Percentiles rank a stretch among this genome's conserved stretches.
phyloP scores from a whole-genome alignment of 2,888 invertebrate species.

The Eupithecia subfuscata region DNA sequence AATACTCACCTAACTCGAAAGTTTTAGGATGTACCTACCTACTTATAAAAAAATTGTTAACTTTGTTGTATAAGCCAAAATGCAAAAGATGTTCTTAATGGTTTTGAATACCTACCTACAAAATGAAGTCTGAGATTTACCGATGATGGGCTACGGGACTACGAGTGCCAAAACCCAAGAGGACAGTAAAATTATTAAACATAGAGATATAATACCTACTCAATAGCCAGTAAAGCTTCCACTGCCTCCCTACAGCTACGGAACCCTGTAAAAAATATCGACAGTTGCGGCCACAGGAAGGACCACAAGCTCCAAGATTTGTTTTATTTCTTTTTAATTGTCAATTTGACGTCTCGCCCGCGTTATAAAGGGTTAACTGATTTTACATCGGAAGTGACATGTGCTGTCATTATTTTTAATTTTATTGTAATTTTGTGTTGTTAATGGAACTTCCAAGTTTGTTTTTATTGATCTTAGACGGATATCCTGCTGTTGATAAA shows the following conservation, averaged over 20 bases:
- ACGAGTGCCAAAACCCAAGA: neutral
- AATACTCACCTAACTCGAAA: neutral
- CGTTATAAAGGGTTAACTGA: constrained; percentile 73
- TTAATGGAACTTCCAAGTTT: constrained; percentile 41
- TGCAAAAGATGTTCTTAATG: no score
- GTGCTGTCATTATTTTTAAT: constrained; percentile 80
- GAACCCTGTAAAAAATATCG: constrained; percentile 58
- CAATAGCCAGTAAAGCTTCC: neutral
- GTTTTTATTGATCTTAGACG: constrained; percentile 39
- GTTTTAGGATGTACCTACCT: neutral
- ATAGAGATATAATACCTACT: neutral
- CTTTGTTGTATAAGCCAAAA: neutral
- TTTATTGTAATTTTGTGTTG: constrained; percentile 57
- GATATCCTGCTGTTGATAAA: constrained; percentile 42
- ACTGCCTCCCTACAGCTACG: neutral
- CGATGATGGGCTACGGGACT: neutral
- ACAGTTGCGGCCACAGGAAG: constrained; percentile 75
- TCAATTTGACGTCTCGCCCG: constrained; percentile 56
- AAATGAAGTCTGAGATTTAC: neutral
- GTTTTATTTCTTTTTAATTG: constrained; percentile 84
- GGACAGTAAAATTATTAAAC: neutral
- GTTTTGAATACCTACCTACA: no score
- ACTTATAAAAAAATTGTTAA: neutral
- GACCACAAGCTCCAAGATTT: constrained; percentile 66
- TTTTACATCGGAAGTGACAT: constrained; percentile 81